These are phyloP conservation scores for Drosophila subsilvestris DNA, from an alignment of 2,888 invertebrate species.

Conservation along the genomic window DNA sequence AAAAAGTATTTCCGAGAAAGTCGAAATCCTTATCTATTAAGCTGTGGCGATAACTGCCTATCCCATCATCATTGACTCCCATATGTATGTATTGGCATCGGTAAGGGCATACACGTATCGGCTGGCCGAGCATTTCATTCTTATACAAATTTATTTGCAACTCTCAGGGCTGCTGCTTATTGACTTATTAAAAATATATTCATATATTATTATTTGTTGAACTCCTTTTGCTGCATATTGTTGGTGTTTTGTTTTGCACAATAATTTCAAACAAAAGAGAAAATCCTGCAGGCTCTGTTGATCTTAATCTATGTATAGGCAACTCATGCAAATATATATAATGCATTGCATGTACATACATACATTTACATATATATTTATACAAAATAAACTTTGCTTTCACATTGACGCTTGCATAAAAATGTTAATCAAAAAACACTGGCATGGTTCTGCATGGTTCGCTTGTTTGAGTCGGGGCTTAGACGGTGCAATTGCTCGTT, in stretches of 20 bases:
- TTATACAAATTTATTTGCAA: constrained; percentile 4
- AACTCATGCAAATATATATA: constrained; percentile 57
- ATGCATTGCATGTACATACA: constrained; percentile 42
- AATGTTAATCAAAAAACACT: constrained; percentile 72
- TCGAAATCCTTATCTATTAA: too few relatives aligned
- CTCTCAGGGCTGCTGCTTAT: constrained; percentile 6
- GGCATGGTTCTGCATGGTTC: constrained; percentile 48
- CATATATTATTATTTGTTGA: constrained; percentile 14
- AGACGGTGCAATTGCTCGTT: constrained; percentile 69
- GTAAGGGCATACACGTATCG: constrained; percentile 39
- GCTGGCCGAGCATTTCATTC: constrained; percentile 31
- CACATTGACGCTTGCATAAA: constrained; percentile 74
- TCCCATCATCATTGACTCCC: not conserved
- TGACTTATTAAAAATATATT: constrained; percentile 36
- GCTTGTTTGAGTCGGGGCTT: constrained; percentile 58
- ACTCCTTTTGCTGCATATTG: constrained; percentile 11
- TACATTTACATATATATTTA: constrained; percentile 62
- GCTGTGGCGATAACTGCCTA: too few relatives aligned
- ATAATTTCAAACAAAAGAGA: constrained; percentile 14
- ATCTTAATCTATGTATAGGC: constrained; percentile 39
- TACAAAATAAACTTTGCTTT: constrained; percentile 76
- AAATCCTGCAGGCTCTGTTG: constrained; percentile 30
- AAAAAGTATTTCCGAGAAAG: too few relatives aligned
- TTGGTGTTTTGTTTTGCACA: constrained; percentile 28
- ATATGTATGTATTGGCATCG: constrained; percentile 3